These are phyloP conservation scores for Griposia aprilina DNA, from an alignment of 2,888 invertebrate species.

Conservation along the genomic window DNA sequence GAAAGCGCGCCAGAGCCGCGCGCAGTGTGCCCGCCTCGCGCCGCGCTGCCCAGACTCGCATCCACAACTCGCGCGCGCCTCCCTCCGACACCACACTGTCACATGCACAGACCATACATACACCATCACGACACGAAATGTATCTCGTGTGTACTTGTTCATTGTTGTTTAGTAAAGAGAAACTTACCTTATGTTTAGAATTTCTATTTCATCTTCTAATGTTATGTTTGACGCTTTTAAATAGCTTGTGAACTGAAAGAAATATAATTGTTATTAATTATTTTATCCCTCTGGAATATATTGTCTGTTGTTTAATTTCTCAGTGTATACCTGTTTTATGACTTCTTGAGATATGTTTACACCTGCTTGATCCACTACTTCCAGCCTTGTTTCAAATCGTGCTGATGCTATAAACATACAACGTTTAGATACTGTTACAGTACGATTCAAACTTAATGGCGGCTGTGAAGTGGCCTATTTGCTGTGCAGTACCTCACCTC, in stretches of 20 bases:
- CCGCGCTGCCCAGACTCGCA: slow-evolving; percentile 84
- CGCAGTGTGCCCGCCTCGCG: slow-evolving; percentile 82
- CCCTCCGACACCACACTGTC: slow-evolving; percentile 76
- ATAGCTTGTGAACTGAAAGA: slow-evolving; percentile 91
- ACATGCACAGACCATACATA: background rate
- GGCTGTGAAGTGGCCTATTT: too few species aligned
- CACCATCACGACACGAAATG: background rate
- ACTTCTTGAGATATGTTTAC: slow-evolving; percentile 85
- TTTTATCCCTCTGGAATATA: background rate
- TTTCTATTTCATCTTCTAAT: slow-evolving; percentile 91
- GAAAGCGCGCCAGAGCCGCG: slow-evolving; percentile 80
- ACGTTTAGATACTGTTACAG: background rate
- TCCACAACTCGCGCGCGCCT: slow-evolving; percentile 79
- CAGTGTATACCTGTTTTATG: slow-evolving; percentile 78
- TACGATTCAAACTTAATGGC: too few species aligned
- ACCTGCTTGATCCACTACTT: slow-evolving; percentile 87
- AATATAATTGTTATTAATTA: background rate
- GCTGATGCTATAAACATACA: slow-evolving; percentile 87
- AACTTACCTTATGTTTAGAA: slow-evolving; percentile 93
- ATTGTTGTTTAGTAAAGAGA: background rate
- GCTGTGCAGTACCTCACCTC: too few species aligned
- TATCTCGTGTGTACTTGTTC: background rate
- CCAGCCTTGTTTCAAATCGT: slow-evolving; percentile 91
- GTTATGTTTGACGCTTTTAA: slow-evolving; percentile 92
- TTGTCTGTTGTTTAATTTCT: background rate